These are phyloP conservation scores for Tinea trinotella DNA, from an alignment of 2,888 invertebrate genomes.

Conservation along the genomic window DNA sequence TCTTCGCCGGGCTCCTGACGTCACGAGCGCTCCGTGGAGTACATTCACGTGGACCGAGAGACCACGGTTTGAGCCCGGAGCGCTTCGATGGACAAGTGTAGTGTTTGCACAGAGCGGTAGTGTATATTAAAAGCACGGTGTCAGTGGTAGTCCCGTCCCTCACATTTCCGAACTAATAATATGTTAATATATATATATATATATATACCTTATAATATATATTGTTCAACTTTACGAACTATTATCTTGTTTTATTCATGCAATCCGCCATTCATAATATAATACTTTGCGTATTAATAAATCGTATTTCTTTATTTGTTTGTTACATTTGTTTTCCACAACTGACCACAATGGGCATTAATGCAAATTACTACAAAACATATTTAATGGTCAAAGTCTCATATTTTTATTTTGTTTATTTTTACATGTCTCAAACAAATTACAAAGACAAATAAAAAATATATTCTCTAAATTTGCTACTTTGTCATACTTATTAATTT, in stretches of 20 bases:
- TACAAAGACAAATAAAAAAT: too few relatives aligned
- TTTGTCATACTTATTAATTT: too few relatives aligned
- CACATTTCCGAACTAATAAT: conserved; percentile 46
- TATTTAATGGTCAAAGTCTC: too few relatives aligned
- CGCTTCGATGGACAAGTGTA: background rate
- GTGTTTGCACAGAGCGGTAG: background rate
- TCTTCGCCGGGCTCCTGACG: conserved; percentile 88
- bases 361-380: too few relatives aligned
- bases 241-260: conserved; percentile 27
- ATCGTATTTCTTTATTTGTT: too few relatives aligned
- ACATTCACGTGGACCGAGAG: conserved; percentile 93
- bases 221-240: conserved; percentile 36
- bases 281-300: too few relatives aligned
- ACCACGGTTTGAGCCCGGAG: conserved; percentile 84
- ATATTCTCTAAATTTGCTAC: too few relatives aligned
- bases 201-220: too few relatives aligned
- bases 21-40: conserved; percentile 91
- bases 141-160: conserved; percentile 45
- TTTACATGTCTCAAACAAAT: too few relatives aligned
- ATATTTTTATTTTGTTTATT: too few relatives aligned
- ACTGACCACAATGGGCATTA: too few relatives aligned
- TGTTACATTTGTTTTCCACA: too few relatives aligned
- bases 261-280: background rate
- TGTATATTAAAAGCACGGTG: conserved; percentile 4
- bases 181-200: conserved; percentile 50